Conservation (phyloP, 1,140 invertebrate species). For the Zeugodacus cucurbitae region DNA sequence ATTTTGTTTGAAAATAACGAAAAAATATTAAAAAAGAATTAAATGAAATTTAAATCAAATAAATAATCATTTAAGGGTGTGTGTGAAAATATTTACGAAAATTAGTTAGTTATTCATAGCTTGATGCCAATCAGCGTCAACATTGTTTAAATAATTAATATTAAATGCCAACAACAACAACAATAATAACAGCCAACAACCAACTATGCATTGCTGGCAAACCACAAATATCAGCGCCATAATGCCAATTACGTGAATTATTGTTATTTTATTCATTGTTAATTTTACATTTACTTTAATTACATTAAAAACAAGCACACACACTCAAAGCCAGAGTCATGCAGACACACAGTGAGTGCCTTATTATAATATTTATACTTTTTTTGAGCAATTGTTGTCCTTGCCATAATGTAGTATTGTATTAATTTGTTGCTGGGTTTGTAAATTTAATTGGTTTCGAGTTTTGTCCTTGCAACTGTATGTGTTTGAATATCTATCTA, state of each 20-base stretch:
- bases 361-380: neutral
- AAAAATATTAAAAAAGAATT: neutral
- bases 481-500: neutral
- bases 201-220: neutral
- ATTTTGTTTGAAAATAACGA: neutral
- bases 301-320: slow-evolving; percentile 1
- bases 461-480: neutral
- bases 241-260: slow-evolving; percentile 34
- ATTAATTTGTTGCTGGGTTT: neutral
- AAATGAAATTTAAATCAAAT: neutral
- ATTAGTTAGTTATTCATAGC: slow-evolving; percentile 16
- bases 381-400: neutral
- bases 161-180: neutral
- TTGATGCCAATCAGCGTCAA: slow-evolving; percentile 34
- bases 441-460: neutral
- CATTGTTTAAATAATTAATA: slow-evolving; percentile 28
- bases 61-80: too few relatives aligned
- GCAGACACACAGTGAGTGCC: neutral
- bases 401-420: neutral
- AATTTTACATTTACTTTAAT: slow-evolving; percentile 39
- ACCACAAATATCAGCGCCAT: slow-evolving; percentile 31
- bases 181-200: neutral
- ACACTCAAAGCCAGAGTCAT: neutral
- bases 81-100: neutral
- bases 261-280: slow-evolving; percentile 32